Conservation (phyloP, 2,888 invertebrate species). For the Xylocampa areola region DNA sequence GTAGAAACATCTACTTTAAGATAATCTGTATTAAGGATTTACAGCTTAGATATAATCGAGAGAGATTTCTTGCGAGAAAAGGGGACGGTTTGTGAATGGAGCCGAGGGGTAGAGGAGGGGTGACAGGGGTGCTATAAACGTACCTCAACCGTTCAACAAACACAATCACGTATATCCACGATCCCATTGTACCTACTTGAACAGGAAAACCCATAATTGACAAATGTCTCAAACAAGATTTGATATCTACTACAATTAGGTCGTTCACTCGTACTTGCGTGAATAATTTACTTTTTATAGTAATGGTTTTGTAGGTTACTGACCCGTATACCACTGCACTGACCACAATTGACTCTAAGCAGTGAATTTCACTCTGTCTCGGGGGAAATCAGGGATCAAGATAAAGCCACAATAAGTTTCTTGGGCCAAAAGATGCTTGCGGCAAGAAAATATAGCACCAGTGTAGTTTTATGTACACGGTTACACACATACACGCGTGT, state of each 20-base stretch:
- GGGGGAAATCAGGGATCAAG: conserved; percentile 68
- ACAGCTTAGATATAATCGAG: conserved; percentile 65
- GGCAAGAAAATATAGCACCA: conserved; percentile 54
- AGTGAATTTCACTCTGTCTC: conserved; percentile 64
- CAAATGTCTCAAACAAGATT: conserved; percentile 44
- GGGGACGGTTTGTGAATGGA: conserved; percentile 43
- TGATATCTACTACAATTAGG: conserved; percentile 16
- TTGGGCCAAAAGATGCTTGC: conserved; percentile 59
- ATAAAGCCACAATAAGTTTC: conserved; percentile 65
- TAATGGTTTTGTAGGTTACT: conserved; percentile 27
- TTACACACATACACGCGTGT: conserved; percentile 9
- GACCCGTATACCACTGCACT: conserved; percentile 56
- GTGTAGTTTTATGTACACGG: conserved; percentile 34
- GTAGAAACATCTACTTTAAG: conserved; percentile 53
- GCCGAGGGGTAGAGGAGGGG: conserved; percentile 34
- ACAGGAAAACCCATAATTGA: conserved; percentile 58
- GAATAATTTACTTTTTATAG: conserved; percentile 18
- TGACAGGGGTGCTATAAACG: conserved; percentile 39
- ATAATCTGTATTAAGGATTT: conserved; percentile 67
- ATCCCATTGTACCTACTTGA: conserved; percentile 60
- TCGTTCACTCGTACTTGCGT: conserved; percentile 10
- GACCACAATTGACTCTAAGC: conserved; percentile 68
- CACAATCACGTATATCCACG: conserved; percentile 68
- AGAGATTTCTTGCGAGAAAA: conserved; percentile 60
- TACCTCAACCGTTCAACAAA: conserved; percentile 66